Evolutionary conservation across 1,140 invertebrate genomes (phyloP), one percentile per base, ranked within the genome.

Genomic region (Calliopsis andreniformis): DNA sequence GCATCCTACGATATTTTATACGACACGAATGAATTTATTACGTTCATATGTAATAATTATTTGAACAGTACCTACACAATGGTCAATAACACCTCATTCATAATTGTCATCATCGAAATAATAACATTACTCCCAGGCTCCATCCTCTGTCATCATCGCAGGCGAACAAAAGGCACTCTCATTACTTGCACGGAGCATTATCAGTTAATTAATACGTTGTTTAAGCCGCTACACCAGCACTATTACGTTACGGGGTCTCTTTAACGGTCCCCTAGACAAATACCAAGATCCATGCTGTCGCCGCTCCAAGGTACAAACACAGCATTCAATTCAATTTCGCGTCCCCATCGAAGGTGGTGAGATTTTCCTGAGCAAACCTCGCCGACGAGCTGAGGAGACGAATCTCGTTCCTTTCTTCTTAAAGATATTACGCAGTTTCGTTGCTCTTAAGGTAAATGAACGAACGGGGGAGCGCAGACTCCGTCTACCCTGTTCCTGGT

Each of bases 381-480:
- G 8, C 2, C 20, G 7, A 5, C 7, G 28, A 12, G n/a, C 28
- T n/a, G n/a, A n/a, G 45, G 42, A 49, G 30, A 71, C 16, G 55
- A 49, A 49, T 71, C 39, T 69, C 20, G 35, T 78, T 75, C 58
- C 28, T 25, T 30, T 12, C 28, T 64, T 28, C 16, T n/a, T 68
- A 63, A 81, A 58, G 73, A 72, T 82, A 68, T 78, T 55, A 82
- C 28, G 49, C 35, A 59, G 62, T 68, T 76, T 63, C 18, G 72
- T 82, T 76, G 79, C 61, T 77, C 56, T 82, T 78, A 82, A 81
- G 39, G 43, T 20, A 78, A 76, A 67, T 81, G 68, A 80, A 78
- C 67, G 32, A 1, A 16, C 23, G 18, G 6, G 18, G 32, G 20
- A n/a, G 23, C 4, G 70, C 14, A 32, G 43, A 20, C 18, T 4